Conservation (phyloP, 2,797 vertebrate species). For the Melanogrammus aeglefinus region DNA sequence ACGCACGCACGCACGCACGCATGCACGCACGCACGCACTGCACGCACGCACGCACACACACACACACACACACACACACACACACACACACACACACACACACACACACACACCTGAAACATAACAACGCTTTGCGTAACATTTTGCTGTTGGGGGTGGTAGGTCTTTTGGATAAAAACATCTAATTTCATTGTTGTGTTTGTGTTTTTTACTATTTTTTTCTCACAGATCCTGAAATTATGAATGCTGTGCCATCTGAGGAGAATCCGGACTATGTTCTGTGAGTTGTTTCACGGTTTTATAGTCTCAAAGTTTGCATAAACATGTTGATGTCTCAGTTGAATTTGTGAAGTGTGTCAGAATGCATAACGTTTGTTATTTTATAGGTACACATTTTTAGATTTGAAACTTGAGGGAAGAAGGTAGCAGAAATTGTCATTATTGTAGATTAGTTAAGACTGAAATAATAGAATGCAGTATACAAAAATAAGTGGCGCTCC, state of each 20-base stretch:
- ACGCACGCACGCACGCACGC: neutral
- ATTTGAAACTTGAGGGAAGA: neutral
- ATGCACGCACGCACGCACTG: constrained; percentile 16
- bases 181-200: constrained; percentile 13
- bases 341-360: too few species aligned
- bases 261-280: constrained; percentile 79
- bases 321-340: neutral
- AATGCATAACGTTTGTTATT: neutral
- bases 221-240: constrained; percentile 62
- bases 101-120: constrained; percentile 17
- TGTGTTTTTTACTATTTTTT: constrained; percentile 19
- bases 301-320: neutral
- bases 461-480: neutral
- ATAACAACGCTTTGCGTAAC: constrained; percentile 22
- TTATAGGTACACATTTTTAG: neutral
- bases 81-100: constrained; percentile 17
- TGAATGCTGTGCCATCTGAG: constrained; percentile 53
- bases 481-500: neutral
- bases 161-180: constrained; percentile 11
- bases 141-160: constrained; percentile 20
- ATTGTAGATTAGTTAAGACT: neutral
- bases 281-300: constrained; percentile 67
- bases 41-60: constrained; percentile 7
- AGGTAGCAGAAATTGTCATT: neutral
- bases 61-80: neutral